phyloP scores from a whole-genome alignment of 2,113 vertebrate genomes.

The Numida meleagris region DNA sequence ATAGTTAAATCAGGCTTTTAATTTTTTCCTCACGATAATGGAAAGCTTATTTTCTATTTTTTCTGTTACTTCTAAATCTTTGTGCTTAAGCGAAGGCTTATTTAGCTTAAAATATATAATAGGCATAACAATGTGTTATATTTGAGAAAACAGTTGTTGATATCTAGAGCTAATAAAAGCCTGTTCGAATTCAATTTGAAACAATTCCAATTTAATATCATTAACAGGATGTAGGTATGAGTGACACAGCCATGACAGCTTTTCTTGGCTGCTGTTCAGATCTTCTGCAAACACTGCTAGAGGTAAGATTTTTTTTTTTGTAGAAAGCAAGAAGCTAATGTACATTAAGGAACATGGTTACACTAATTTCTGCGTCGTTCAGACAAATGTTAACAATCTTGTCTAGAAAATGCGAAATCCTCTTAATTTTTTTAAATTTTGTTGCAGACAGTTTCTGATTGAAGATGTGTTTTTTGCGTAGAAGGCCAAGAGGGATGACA shows the following conservation, averaged over 20 bases:
- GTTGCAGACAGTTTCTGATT: background rate
- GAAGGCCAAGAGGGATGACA: fast-evolving
- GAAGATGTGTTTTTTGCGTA: background rate
- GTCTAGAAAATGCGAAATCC: fast-evolving
- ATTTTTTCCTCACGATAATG: background rate
- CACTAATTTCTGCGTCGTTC: background rate
- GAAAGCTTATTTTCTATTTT: background rate
- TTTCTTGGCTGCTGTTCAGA: constrained; percentile 92
- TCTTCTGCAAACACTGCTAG: constrained; percentile 92
- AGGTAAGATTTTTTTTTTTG: constrained; percentile 80
- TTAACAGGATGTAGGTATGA: constrained; percentile 93
- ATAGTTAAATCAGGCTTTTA: background rate
- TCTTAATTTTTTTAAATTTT: background rate
- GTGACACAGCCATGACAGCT: constrained; percentile 87
- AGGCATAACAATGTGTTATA: background rate
- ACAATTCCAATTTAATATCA: background rate
- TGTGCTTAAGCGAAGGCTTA: background rate
- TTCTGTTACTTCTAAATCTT: background rate
- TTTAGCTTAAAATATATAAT: background rate
- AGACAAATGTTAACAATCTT: background rate
- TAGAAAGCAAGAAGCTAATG: background rate
- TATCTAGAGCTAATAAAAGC: background rate
- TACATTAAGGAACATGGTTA: background rate
- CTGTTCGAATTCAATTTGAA: background rate
- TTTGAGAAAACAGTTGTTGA: background rate